Evolutionary conservation across 2,888 invertebrate species (phyloP).

Genomic region (Archaeoteleia sp.): DNA sequence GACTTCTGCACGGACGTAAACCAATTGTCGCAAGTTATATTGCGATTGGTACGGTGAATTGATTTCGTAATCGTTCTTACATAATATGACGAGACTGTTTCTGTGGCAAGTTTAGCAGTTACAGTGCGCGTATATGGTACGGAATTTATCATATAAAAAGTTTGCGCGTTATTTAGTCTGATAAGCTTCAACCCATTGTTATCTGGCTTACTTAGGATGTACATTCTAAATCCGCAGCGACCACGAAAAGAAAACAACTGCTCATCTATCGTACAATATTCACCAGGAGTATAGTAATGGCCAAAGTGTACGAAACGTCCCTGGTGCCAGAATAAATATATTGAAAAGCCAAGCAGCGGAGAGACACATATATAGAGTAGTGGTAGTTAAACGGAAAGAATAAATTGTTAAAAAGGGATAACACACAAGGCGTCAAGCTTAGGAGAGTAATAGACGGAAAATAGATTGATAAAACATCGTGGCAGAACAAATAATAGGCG

Average conservation of each 20-base stretch:
- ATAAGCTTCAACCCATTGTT: slow-evolving; percentile 68
- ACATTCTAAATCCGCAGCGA: slow-evolving; percentile 57
- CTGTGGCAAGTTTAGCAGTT: background rate
- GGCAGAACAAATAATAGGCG: too few species aligned
- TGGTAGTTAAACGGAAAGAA: too few species aligned
- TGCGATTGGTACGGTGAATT: slow-evolving; percentile 5
- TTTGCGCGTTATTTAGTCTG: slow-evolving; percentile 63
- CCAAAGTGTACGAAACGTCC: too few species aligned
- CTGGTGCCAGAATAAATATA: too few species aligned
- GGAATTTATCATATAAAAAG: slow-evolving; percentile 58
- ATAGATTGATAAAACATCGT: too few species aligned
- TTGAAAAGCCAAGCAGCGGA: too few species aligned
- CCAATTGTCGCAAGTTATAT: slow-evolving; percentile 18
- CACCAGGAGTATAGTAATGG: background rate
- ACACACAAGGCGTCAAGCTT: too few species aligned
- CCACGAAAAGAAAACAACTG: slow-evolving; percentile 57
- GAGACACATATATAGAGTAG: too few species aligned
- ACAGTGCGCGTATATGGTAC: slow-evolving; percentile 7
- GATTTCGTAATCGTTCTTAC: background rate
- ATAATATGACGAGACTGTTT: slow-evolving; percentile 1
- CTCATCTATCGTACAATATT: slow-evolving; percentile 59
- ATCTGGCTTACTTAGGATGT: slow-evolving; percentile 62
- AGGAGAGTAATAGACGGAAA: too few species aligned
- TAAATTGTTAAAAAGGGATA: too few species aligned
- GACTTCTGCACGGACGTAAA: slow-evolving; percentile 6